Conservation (phyloP, 2,888 invertebrate genomes). For the Ceraclea dissimilis region DNA sequence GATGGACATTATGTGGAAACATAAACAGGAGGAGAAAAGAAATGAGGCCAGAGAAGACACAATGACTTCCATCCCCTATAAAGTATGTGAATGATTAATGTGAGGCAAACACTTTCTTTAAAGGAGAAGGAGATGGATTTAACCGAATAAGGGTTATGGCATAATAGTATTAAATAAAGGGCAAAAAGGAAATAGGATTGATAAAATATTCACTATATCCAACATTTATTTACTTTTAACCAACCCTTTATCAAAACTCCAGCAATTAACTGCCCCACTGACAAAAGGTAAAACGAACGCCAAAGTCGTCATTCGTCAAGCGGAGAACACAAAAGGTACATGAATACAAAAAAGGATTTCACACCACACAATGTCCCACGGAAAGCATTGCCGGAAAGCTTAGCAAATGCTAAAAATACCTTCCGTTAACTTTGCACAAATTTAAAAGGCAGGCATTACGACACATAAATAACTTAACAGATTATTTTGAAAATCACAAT, state of each 20-base stretch:
- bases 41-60: not conserved
- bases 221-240: not conserved
- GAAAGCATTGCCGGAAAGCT: too few relatives aligned
- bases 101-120: not conserved
- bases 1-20: too few relatives aligned
- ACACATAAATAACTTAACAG: too few relatives aligned
- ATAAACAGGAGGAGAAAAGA: not conserved
- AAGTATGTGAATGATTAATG: not conserved
- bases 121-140: not conserved
- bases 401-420: too few relatives aligned
- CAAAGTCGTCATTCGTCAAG: too few relatives aligned
- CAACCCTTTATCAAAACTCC: not conserved
- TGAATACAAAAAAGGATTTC: too few relatives aligned
- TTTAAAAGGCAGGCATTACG: too few relatives aligned
- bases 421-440: too few relatives aligned
- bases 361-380: too few relatives aligned
- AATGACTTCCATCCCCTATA: not conserved
- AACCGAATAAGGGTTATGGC: not conserved
- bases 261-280: constrained; percentile 18
- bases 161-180: not conserved
- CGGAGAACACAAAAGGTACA: too few relatives aligned
- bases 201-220: not conserved
- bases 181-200: not conserved
- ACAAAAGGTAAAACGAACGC: constrained; percentile 29
- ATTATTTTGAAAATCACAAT: too few relatives aligned